Evolutionary conservation across 2,797 vertebrate species (phyloP).

Genomic region (Potorous gilbertii): DNA sequence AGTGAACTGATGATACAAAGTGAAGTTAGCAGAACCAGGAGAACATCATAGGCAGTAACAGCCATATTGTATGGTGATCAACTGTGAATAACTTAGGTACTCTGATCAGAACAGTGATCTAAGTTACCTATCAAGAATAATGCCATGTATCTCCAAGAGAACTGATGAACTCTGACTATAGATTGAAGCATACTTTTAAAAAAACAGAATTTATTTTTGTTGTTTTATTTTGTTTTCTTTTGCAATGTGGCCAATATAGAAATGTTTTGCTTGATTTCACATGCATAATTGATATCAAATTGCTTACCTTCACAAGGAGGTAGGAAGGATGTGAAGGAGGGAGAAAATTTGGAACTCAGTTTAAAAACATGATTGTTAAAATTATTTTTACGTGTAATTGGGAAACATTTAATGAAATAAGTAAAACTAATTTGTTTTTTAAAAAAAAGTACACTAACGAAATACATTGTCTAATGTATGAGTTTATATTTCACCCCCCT

Average conservation of each 20-base stretch:
- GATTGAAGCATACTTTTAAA: neutral
- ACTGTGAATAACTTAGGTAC: neutral
- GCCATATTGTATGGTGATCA: neutral
- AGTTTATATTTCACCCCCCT: neutral
- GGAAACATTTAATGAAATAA: neutral
- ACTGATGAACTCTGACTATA: neutral
- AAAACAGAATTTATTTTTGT: neutral
- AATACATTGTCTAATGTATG: neutral
- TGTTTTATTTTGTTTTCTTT: neutral
- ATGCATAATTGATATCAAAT: neutral
- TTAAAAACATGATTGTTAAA: neutral
- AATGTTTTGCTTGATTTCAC: neutral
- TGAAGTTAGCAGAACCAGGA: neutral
- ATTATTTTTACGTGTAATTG: neutral
- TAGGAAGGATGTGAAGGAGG: neutral
- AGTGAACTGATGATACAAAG: neutral
- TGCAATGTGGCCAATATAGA: neutral
- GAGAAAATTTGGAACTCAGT: neutral
- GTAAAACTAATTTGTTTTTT: neutral
- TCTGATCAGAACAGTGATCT: neutral
- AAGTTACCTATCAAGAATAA: neutral
- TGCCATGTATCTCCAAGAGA: neutral
- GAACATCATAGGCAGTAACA: neutral
- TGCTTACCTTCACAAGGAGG: neutral
- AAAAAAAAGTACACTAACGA: neutral